phyloP scores from a whole-genome alignment of 2,888 invertebrate species.

The Agriopis marginaria region DNA sequence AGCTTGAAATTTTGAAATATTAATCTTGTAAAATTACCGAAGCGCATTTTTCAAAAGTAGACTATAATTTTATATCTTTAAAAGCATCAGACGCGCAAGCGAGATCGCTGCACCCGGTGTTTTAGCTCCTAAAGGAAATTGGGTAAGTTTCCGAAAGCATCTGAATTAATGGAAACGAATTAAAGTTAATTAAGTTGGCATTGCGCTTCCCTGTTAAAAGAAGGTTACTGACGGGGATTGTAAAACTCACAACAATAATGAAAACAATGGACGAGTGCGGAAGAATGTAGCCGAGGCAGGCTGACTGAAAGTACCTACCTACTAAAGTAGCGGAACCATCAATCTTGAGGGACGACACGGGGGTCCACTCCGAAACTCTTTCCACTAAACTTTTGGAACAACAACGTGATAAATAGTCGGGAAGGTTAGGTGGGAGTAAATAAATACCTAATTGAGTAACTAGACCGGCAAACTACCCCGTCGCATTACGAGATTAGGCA shows the following conservation, averaged over 20 bases:
- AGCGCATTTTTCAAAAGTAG: too few species aligned
- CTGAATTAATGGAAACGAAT: constrained; percentile 39
- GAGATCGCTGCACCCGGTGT: too few species aligned
- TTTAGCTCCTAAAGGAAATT: constrained; percentile 21
- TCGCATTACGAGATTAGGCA: constrained; percentile 48
- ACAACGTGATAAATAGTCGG: constrained; percentile 75
- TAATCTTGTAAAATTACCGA: too few species aligned
- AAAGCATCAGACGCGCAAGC: too few species aligned
- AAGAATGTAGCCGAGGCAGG: constrained; percentile 52
- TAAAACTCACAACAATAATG: constrained; percentile 63
- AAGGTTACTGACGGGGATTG: constrained; percentile 62
- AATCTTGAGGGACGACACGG: constrained; percentile 78
- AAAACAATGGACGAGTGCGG: constrained; percentile 63
- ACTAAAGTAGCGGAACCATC: constrained; percentile 59
- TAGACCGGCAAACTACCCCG: constrained; percentile 45
- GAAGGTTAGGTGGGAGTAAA: constrained; percentile 62
- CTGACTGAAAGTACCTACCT: constrained; percentile 50
- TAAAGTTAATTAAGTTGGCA: constrained; percentile 53
- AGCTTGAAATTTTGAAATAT: too few species aligned
- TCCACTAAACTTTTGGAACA: constrained; percentile 76
- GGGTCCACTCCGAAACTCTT: constrained; percentile 78
- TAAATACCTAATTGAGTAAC: constrained; percentile 52
- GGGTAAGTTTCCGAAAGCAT: constrained; percentile 29
- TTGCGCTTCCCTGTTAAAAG: constrained; percentile 47
- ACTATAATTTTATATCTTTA: too few species aligned